Conservation (phyloP, 2,797 vertebrate genomes). For the Phalanger gymnotis region DNA sequence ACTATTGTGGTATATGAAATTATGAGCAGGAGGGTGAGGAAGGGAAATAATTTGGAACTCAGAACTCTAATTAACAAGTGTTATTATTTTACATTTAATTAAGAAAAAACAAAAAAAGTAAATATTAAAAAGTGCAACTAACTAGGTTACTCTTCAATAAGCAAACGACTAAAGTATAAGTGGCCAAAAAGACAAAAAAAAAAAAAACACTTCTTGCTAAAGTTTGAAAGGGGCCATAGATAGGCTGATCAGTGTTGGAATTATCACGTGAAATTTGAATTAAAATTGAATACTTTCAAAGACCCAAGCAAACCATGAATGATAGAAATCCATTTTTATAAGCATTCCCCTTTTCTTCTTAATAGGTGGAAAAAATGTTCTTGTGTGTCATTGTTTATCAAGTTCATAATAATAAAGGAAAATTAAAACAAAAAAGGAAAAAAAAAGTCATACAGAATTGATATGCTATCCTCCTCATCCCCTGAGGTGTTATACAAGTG, state of each 20-base stretch:
- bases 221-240: not conserved
- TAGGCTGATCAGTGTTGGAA: not conserved
- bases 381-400: too few relatives aligned
- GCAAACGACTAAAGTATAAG: too few relatives aligned
- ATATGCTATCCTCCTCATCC: too few relatives aligned
- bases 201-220: not conserved
- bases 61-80: too few relatives aligned
- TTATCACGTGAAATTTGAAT: not conserved
- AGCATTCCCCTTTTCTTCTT: not conserved
- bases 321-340: not conserved
- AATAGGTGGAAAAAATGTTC: not conserved
- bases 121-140: too few relatives aligned
- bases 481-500: too few relatives aligned
- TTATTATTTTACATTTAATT: too few relatives aligned
- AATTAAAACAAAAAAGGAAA: not conserved
- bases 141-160: too few relatives aligned
- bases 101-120: too few relatives aligned
- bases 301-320: not conserved
- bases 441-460: too few relatives aligned
- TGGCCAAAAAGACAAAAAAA: too few relatives aligned
- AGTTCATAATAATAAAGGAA: not conserved
- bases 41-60: too few relatives aligned
- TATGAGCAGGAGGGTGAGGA: not conserved
- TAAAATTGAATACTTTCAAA: not conserved
- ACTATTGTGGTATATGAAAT: not conserved